A percentile compares a stretch with the other conserved stretches of the same genome.
These are phyloP conservation scores for Pavo muticus DNA, from an alignment of 2,113 vertebrate genomes.

Conservation along the genomic window DNA sequence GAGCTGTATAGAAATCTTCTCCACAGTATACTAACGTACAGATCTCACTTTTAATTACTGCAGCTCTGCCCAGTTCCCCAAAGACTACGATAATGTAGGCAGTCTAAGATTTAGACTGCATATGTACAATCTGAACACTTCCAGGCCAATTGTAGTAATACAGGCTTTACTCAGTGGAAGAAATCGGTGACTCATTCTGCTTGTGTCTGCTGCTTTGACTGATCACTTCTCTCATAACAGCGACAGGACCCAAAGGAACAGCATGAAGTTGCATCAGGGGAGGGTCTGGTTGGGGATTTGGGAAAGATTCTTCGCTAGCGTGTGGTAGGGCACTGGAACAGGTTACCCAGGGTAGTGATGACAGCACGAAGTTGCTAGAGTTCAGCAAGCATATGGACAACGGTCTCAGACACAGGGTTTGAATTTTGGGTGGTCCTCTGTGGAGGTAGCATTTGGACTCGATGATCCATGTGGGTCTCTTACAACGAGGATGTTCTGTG, in stretches of 20 bases:
- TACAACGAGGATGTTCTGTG: neutral
- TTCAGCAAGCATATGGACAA: neutral
- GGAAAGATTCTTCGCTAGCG: neutral
- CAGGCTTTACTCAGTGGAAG: neutral
- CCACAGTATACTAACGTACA: neutral
- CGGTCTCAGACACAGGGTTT: neutral
- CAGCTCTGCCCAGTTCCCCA: neutral
- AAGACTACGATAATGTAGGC: neutral
- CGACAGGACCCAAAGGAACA: neutral
- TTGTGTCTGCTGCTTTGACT: neutral
- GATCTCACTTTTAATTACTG: neutral
- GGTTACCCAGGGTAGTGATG: neutral
- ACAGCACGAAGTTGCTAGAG: neutral
- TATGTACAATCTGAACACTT: neutral
- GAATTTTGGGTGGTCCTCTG: neutral
- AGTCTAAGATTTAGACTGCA: neutral
- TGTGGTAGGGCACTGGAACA: neutral
- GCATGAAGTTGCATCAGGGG: neutral
- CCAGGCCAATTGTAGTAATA: neutral
- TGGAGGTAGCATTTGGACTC: neutral
- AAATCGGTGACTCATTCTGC: slow-evolving; percentile 14
- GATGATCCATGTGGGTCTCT: neutral
- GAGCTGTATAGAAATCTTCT: neutral
- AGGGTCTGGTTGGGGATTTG: neutral
- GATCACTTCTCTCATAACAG: neutral